A percentile compares a stretch with the other conserved stretches of the same genome.
These are phyloP conservation scores for Scaptomyza montana DNA, from an alignment of 1,140 invertebrate genomes.

Conservation along the genomic window DNA sequence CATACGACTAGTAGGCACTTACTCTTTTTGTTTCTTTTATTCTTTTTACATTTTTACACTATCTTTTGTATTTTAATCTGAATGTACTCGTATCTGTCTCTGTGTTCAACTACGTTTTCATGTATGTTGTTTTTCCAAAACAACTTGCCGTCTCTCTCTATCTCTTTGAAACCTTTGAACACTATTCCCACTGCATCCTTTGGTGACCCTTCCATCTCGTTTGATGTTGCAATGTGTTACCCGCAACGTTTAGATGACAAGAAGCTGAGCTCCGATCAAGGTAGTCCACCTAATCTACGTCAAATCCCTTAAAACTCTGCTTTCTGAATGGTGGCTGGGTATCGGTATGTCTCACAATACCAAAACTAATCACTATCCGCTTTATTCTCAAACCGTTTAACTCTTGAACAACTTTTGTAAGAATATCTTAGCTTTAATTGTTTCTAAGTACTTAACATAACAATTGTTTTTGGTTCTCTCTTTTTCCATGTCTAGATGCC, in stretches of 20 bases:
- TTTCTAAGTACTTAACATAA: conserved; percentile 19
- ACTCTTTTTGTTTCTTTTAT: not conserved
- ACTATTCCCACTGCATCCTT: conserved; percentile 28
- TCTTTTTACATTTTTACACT: not conserved
- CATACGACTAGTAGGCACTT: not conserved
- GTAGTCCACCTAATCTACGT: conserved; percentile 56
- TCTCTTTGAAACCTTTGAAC: conserved; percentile 25
- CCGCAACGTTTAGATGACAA: conserved; percentile 67
- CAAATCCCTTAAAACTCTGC: not conserved
- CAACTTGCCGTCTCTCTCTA: conserved; percentile 41
- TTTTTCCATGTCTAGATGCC: conserved; percentile 46
- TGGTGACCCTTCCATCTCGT: too few species aligned
- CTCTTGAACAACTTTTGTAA: not conserved
- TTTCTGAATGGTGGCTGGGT: conserved; percentile 19
- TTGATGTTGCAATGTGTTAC: not conserved
- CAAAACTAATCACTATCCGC: conserved; percentile 11
- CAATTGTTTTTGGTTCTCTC: conserved; percentile 26
- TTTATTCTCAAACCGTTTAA: conserved; percentile 7
- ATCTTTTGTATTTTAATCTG: conserved; percentile 18
- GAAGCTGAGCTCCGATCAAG: conserved; percentile 68
- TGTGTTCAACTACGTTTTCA: conserved; percentile 42
- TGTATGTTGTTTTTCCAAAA: conserved; percentile 28
- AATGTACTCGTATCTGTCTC: conserved; percentile 29
- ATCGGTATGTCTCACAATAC: conserved; percentile 7
- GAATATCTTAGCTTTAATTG: not conserved